Conservation (phyloP, 2,113 vertebrate species). For the Solenodon paradoxus region DNA sequence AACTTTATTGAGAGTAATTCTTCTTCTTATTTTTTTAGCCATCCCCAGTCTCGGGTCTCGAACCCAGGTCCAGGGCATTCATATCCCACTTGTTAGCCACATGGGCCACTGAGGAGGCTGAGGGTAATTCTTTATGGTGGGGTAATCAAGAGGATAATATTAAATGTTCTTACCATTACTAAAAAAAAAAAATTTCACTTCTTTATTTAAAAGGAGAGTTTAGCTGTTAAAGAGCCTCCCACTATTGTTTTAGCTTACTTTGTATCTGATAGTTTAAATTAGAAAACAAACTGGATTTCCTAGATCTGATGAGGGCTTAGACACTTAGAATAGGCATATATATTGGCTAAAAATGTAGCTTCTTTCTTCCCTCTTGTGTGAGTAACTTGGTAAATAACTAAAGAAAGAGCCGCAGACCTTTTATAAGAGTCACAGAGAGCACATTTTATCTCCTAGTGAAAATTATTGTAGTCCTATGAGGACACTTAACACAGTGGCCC, state of each 20-base stretch:
- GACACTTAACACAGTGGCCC: background rate
- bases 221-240: background rate
- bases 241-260: background rate
- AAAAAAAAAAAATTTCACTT: background rate
- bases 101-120: no score
- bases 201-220: background rate
- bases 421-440: background rate
- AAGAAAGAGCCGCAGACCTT: background rate
- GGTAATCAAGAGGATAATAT: no score
- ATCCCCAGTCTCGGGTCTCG: no score
- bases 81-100: no score
- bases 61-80: no score
- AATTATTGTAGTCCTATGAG: background rate
- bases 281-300: background rate
- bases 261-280: background rate
- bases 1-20: background rate
- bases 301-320: background rate
- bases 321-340: background rate
- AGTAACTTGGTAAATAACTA: background rate
- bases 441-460: background rate
- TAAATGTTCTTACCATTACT: background rate
- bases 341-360: background rate
- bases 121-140: no score
- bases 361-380: background rate
- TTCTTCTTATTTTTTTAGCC: no score